Conservation (phyloP, 2,113 vertebrate species). For the Heptranchias perlo region DNA sequence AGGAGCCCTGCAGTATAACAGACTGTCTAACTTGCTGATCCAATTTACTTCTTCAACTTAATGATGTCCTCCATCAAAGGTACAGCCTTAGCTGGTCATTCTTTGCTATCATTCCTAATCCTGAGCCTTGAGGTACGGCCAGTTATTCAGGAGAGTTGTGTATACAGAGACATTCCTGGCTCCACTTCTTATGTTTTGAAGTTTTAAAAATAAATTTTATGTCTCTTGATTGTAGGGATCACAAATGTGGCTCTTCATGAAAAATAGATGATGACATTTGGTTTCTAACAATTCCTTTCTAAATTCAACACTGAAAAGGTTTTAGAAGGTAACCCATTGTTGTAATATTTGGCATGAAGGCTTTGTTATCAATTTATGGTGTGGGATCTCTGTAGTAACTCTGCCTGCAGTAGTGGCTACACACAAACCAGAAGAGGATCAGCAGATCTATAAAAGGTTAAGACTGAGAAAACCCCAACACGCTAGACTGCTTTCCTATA, state of each 20-base stretch:
- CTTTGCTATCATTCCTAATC: neutral
- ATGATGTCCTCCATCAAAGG: neutral
- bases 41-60: neutral
- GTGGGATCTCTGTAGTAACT: conserved; percentile 57
- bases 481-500: neutral
- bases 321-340: neutral
- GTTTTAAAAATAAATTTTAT: neutral
- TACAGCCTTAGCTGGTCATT: neutral
- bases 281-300: neutral
- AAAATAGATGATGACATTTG: neutral
- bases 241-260: neutral
- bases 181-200: no score
- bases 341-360: neutral
- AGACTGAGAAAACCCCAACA: neutral
- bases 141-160: neutral
- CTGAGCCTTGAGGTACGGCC: neutral
- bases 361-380: conserved; percentile 55
- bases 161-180: neutral
- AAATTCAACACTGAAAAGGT: neutral
- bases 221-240: neutral
- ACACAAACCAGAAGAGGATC: conserved; percentile 52
- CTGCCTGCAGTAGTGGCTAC: conserved; percentile 48
- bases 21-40: neutral
- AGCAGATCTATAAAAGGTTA: conserved; percentile 57
- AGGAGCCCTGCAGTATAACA: neutral